A percentile compares a stretch with the other conserved stretches of the same genome.
phyloP scores from a whole-genome alignment of 2,888 invertebrate genomes.

The Phortica magna region DNA sequence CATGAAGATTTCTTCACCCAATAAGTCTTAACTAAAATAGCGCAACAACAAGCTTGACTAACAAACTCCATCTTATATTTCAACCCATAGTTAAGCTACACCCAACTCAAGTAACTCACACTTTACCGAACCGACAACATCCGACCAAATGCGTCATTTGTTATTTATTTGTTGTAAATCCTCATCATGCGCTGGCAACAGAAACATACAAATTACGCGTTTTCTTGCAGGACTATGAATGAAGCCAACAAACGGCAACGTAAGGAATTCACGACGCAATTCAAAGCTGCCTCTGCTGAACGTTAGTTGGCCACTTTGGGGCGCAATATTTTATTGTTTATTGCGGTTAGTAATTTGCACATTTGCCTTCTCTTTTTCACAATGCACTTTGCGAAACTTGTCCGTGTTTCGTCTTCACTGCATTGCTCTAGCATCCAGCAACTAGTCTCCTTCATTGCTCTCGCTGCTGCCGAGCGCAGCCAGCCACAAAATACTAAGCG shows the following conservation, averaged over 20 bases:
- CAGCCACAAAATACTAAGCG: constrained; percentile 65
- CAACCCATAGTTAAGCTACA: too few relatives aligned
- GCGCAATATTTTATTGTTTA: constrained; percentile 68
- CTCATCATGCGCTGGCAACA: constrained; percentile 17
- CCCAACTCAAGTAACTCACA: too few relatives aligned
- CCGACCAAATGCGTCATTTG: not conserved
- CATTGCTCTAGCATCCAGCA: not conserved
- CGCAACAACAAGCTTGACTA: too few relatives aligned
- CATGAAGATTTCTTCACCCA: too few relatives aligned
- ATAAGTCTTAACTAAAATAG: too few relatives aligned
- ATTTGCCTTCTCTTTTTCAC: constrained; percentile 32
- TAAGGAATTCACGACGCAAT: not conserved
- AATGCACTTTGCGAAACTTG: constrained; percentile 39
- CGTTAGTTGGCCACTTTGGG: constrained; percentile 41
- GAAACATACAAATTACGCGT: not conserved
- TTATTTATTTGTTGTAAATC: constrained; percentile 35
- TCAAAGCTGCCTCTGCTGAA: constrained; percentile 21
- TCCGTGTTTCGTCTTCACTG: too few relatives aligned
- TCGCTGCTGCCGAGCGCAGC: constrained; percentile 37
- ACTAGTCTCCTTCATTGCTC: constrained; percentile 47
- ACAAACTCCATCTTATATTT: too few relatives aligned
- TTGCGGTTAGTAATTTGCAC: constrained; percentile 56
- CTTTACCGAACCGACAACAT: not conserved
- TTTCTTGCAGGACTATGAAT: not conserved
- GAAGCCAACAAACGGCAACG: not conserved